Evolutionary conservation across 2,113 vertebrate species (phyloP).

Genomic region (Aspidoscelis tigris): DNA sequence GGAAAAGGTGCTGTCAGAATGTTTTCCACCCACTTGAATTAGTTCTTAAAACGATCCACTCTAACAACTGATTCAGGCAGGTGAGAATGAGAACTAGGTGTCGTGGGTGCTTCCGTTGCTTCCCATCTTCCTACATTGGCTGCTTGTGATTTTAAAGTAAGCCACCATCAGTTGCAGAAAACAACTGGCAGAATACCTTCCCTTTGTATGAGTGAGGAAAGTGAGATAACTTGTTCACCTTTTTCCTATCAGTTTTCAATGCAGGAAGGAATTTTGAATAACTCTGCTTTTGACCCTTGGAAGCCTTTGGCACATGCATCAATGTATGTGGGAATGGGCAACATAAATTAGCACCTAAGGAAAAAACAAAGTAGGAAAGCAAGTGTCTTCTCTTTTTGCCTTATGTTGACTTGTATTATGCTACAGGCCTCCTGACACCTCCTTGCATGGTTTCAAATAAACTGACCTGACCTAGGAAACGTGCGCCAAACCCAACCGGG

Average conservation of each 20-base stretch:
- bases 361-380: not conserved
- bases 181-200: too few relatives aligned
- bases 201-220: too few relatives aligned
- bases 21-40: too few relatives aligned
- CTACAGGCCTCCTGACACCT: too few relatives aligned
- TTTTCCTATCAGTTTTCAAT: not conserved
- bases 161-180: too few relatives aligned
- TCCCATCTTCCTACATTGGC: not conserved
- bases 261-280: not conserved
- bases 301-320: not conserved
- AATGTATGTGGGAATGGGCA: not conserved
- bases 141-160: too few relatives aligned
- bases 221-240: not conserved
- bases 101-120: too few relatives aligned
- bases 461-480: slow-evolving; percentile 84
- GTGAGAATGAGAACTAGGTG: too few relatives aligned
- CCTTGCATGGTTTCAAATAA: slow-evolving; percentile 8
- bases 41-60: too few relatives aligned
- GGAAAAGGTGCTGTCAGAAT: too few relatives aligned
- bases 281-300: not conserved
- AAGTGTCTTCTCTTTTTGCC: not conserved
- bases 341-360: not conserved
- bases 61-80: too few relatives aligned
- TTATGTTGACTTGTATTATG: not conserved
- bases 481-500: slow-evolving; percentile 74